Base-by-base conservation (phyloP, 2,797 vertebrate genomes). In the Pristis pectinata region DNA sequence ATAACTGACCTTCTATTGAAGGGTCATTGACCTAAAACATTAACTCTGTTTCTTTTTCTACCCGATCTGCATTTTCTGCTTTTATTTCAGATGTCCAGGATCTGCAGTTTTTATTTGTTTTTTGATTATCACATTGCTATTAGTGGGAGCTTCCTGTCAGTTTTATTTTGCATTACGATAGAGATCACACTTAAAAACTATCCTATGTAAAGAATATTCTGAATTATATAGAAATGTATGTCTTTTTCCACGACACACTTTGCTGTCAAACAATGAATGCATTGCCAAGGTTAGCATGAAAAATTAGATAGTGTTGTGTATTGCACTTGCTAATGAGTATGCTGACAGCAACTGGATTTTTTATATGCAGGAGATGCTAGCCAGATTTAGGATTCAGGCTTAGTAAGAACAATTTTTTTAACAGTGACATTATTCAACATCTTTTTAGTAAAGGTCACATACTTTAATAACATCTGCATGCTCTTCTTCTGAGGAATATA, bases 301-400 rank as follows among this genome's bases (percentile, higher is more conserved):
- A 41, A 67, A 41, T 67, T 24, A 34, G n/a, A 41, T 53, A 22
- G 19, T 27, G 9, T 24, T 67, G 61, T 67, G 19, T 10, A 24
- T 67, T 67, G 61, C 59, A 64, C 61, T 89, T 67, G 87, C 59
- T 61, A 89, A 89, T 37, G 56, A 89, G 85, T n/a, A n/a, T 17
- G 34, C 59, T 91, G 87, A 91, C n/a, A 91, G 61, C 85, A 89
- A 56, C n/a, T 89, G 85, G n/a, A 24, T 24, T 41, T 34, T 67
- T 91, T 67, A 61, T 10, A 64, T 41, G 87, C 22, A 17, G 87
- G 87, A 91, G 59, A 67, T 91, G 34, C 19, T 37, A 64, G n/a
- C 59, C 87, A 91, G 87, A 64, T 91, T 91, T 64, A n/a, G 37
- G 61, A 91, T 67, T 91, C 87, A 91, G 64, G 6, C n/a, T 91